A percentile compares a stretch with the other conserved stretches of the same genome.
Evolutionary conservation across 2,113 vertebrate genomes (phyloP).

Genomic region (Echinops telfairi): DNA sequence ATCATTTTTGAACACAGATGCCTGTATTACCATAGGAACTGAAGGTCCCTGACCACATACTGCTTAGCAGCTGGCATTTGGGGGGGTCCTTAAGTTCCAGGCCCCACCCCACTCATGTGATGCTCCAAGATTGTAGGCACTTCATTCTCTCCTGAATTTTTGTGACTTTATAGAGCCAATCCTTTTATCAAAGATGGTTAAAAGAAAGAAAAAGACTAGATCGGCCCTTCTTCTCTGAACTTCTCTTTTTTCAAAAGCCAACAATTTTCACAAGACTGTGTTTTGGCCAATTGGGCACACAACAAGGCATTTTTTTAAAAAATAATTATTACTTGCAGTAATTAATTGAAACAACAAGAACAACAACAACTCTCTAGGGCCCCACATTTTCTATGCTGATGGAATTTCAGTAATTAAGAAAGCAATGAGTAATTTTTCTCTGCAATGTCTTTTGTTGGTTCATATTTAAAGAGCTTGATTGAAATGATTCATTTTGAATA

Average conservation of each 20-base stretch:
- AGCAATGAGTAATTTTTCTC: slow-evolving; percentile 26
- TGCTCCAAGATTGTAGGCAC: not conserved
- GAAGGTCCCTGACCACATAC: not conserved
- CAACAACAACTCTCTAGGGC: not conserved
- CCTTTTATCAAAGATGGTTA: slow-evolving; percentile 4
- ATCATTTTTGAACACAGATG: not conserved
- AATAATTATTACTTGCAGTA: slow-evolving; percentile 28
- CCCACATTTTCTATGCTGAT: not conserved
- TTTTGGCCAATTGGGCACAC: not conserved
- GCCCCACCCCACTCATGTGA: not conserved
- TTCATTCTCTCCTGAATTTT: not conserved
- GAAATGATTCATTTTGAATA: not conserved
- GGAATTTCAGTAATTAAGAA: not conserved
- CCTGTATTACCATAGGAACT: not conserved
- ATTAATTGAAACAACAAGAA: not conserved
- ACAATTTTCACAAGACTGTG: not conserved
- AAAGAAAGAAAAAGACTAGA: slow-evolving; percentile 34
- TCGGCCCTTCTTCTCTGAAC: not conserved
- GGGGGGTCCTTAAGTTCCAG: not conserved
- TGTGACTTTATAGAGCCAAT: slow-evolving; percentile 14
- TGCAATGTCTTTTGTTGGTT: not conserved
- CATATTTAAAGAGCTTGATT: not conserved
- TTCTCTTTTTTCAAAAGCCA: slow-evolving; percentile 15
- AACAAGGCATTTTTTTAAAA: not conserved
- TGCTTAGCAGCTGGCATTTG: not conserved